Evolutionary conservation across 1,140 invertebrate genomes (phyloP).

Genomic region (Drosophila mayri): DNA sequence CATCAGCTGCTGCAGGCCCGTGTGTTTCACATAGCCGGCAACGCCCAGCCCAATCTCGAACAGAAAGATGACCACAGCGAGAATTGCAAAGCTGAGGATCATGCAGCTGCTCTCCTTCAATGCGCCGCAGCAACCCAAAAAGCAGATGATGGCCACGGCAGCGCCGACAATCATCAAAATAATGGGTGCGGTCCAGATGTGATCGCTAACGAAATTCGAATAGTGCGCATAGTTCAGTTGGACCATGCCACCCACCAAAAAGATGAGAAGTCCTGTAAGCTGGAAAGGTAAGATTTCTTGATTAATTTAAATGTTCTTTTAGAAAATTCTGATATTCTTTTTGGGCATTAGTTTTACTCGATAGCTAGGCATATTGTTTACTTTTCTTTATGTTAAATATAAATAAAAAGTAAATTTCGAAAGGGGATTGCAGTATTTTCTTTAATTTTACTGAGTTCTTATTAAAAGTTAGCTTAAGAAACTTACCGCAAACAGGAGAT

Average conservation of each 20-base stretch:
- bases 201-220: conserved; percentile 88
- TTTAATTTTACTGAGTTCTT: background rate
- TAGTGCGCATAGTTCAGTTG: conserved; percentile 89
- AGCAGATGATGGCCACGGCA: conserved; percentile 93
- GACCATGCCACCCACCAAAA: conserved; percentile 90
- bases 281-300: conserved; percentile 81
- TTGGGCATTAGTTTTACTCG: background rate
- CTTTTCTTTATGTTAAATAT: background rate
- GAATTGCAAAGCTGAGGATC: conserved; percentile 94
- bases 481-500: conserved; percentile 93
- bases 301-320: background rate
- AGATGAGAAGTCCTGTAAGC: conserved; percentile 91
- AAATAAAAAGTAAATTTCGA: background rate
- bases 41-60: conserved; percentile 94
- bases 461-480: conserved; percentile 41
- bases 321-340: background rate
- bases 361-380: background rate
- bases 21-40: conserved; percentile 92
- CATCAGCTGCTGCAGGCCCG: conserved; percentile 89
- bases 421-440: no score
- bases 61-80: conserved; percentile 93
- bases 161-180: conserved; percentile 93
- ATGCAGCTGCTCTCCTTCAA: conserved; percentile 94
- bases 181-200: conserved; percentile 90
- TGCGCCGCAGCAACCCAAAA: conserved; percentile 95